Conservation (phyloP, 37 sponge, comb jelly and placozoan genomes). For the Mnemiopsis leidyi region DNA sequence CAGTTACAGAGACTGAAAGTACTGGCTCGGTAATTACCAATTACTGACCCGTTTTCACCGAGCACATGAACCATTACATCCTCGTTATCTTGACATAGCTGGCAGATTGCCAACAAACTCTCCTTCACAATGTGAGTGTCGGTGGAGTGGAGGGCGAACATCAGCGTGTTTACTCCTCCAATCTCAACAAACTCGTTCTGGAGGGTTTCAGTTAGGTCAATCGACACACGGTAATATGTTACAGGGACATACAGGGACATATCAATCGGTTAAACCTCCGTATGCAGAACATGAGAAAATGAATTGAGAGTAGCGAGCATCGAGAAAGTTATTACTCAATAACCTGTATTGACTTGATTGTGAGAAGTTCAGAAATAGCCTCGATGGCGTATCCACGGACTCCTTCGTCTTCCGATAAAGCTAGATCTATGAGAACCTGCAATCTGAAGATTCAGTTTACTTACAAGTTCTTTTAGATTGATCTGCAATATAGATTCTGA, state of each 20-base stretch:
- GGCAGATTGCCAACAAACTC: constrained; percentile 32
- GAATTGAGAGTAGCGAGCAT: no score
- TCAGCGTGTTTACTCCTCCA: constrained; percentile 23
- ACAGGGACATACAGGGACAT: no score
- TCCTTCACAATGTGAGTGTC: constrained; percentile 44
- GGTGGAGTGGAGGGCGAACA: constrained; percentile 17
- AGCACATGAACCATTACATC: constrained; percentile 16
- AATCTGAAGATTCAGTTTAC: constrained; percentile 59
- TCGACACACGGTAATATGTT: no score
- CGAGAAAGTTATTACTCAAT: no score
- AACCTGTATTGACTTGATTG: constrained; percentile 29
- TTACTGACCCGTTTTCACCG: constrained; percentile 19
- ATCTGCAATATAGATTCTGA: no score
- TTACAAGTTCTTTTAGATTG: no score
- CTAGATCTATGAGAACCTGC: constrained; percentile 40
- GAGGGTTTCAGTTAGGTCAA: no score
- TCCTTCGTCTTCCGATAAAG: constrained; percentile 44
- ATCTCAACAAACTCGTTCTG: constrained; percentile 63
- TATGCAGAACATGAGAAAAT: no score
- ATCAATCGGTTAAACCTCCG: no score
- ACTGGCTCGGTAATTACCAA: background rate
- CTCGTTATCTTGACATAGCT: constrained; percentile 10
- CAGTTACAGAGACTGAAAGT: background rate
- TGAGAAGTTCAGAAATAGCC: constrained; percentile 61
- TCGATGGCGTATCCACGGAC: constrained; percentile 49